Evolutionary conservation across 1,140 invertebrate species (phyloP), one percentile per base, ranked within the genome.

Genomic region (Drosophila parvula): DNA sequence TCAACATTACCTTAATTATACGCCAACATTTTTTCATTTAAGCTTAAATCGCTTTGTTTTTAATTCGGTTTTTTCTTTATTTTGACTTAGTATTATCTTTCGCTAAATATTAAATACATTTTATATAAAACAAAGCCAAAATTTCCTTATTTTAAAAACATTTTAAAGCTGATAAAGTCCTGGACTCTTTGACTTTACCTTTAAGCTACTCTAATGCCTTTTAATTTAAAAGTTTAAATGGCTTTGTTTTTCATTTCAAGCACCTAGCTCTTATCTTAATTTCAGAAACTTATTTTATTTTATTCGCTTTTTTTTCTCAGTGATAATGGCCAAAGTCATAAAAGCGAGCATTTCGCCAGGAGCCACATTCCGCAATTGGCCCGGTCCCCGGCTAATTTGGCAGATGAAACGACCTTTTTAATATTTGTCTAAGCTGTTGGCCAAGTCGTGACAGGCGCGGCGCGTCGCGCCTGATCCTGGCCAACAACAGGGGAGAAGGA

Each of bases 381-480:
- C 60, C 40, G 44, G 60, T 63, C 45, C 34, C 48, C 56, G 61
- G 71, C 76, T 83, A 77, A 83, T 84, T 84, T 76, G 45, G 73
- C 78, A 81, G 81, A 82, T 78, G 79, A 77, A 67, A 76, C 64
- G 75, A 79, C 57, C 60, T 74, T 73, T 74, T 73, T 68, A 60
- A 75, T 78, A 61, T 75, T 78, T 79, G 61, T 65, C 68, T 78
- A 81, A 75, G 69, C 78, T 81, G 63, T 81, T 74, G 28, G 57
- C 50, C 41, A 48, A 28, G 43, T 45, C 47, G 53, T 60, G 65
- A 69, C 65, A 61, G 32, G 11, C 36, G 6, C 34, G 30, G 30
- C 30, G 30, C 30, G 30, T 3, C 30, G 30, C 30, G 48, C n/a
- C 47, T 11, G 47, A 50, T 50, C 47, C 47, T 4, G 47, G 28